A percentile compares a stretch with the other conserved stretches of the same genome.
Evolutionary conservation across 2,888 invertebrate species (phyloP).

Genomic region (Chrysina gloriosa): DNA sequence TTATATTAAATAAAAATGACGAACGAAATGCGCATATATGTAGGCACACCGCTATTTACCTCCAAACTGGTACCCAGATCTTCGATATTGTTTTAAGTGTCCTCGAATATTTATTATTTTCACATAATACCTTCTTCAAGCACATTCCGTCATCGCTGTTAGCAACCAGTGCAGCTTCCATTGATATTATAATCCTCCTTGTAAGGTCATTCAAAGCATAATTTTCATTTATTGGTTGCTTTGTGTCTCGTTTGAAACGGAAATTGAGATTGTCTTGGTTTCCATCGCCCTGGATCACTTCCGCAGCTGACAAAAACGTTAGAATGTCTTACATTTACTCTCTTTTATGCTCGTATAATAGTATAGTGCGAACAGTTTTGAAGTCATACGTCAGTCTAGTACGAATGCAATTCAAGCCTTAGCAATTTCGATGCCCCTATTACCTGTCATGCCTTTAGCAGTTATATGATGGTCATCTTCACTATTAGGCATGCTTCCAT

Average conservation of each 20-base stretch:
- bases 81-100: slow-evolving; percentile 68
- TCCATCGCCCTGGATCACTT: slow-evolving; percentile 37
- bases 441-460: slow-evolving; percentile 36
- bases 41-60: too few species aligned
- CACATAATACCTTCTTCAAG: slow-evolving; percentile 73
- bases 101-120: slow-evolving; percentile 75
- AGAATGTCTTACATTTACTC: neutral
- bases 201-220: slow-evolving; percentile 69
- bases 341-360: neutral
- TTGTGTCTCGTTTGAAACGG: slow-evolving; percentile 55
- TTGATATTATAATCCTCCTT: slow-evolving; percentile 68
- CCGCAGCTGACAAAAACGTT: slow-evolving; percentile 16
- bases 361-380: neutral
- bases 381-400: slow-evolving; percentile 13
- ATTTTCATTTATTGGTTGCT: slow-evolving; percentile 54
- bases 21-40: too few species aligned
- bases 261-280: slow-evolving; percentile 54
- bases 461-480: slow-evolving; percentile 27
- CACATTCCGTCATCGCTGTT: slow-evolving; percentile 70
- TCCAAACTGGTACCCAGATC: slow-evolving; percentile 81
- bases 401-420: neutral
- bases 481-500: slow-evolving; percentile 43
- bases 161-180: slow-evolving; percentile 69
- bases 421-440: slow-evolving; percentile 23
- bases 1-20: too few species aligned